Evolutionary conservation across 2,797 vertebrate genomes (phyloP), one percentile per base, ranked within the genome.

Genomic region (Anabacerthia variegaticeps): DNA sequence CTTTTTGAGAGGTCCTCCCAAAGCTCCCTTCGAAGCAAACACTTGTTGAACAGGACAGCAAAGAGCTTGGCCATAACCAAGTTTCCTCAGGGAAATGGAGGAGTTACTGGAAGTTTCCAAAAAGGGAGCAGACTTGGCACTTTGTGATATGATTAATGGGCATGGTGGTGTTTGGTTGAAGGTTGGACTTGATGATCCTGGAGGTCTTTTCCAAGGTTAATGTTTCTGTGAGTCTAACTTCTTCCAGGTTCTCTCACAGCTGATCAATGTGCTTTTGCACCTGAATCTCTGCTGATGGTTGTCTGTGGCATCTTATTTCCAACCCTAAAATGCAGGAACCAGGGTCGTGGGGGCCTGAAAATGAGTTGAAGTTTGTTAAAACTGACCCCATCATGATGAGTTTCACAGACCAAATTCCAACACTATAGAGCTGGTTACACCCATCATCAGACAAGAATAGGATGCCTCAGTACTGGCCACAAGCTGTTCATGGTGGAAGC

Each of bases 381-480:
- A 36, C 7, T 11, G 24, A 71, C 9, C 28, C 9, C 0, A 0
- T 5, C n/a, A n/a, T n/a, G 41, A 30, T 28, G 41, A 74, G 36
- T 58, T 80, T 85, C 75, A 30, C 16, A 46, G 43, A 65, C 16
- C 12, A 27, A 90, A 84, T 36, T 52, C 48, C 18, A 78, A 3
- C 32, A 23, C 10, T 39, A 2, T 48, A 24, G 22, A 65, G 27
- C 22, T 61, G 51, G 19, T 41, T 73, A 10, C 21, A 11, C 43
- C 66, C 51, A 61, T 61, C 3, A 5, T 52, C n/a, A 14, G 10
- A 4, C 6, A 12, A 3, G 5, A 59, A 30, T 41, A n/a, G 73
- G 8, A 16, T 55, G n/a, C n/a, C 10, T 61, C 16, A 32, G 15
- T 27, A 49, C 36, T 23, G n/a, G 12, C 44, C 51, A n/a, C 34